Base-by-base conservation (phyloP, 2,888 invertebrate genomes). In the Drosophila pullipes region DNA sequence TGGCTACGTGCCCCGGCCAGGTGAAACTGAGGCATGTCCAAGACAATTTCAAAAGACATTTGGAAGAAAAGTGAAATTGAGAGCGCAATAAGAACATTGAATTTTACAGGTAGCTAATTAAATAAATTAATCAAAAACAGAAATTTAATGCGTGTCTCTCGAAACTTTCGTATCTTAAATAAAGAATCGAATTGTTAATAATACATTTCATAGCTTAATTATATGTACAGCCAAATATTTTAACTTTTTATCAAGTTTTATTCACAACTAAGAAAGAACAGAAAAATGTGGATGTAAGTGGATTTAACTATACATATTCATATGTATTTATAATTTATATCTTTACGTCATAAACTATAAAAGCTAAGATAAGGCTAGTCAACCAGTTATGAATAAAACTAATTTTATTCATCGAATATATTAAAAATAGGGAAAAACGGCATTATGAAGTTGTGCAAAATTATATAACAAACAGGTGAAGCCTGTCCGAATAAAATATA, bases 1-100 rank as follows among this genome's bases (percentile, higher is more conserved):
- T 81, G 53, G 54, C 52, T 80, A 82, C 85, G 84, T 78, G 87
- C 65, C 54, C 65, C 11, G 22, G 49, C 63, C 79, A 78, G 63
- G 88, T 87, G 83, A 84, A 84, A 87, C 81, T 69, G 76, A 66
- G 69, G 78, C 81, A 70, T 70, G 72, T 81, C 75, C 67, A 78
- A 69, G 18, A 49, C 67, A 47, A 55, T 66, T 72, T 73, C 60
- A 63, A 59, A 59, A 73, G 53, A 44, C 52, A 47, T 61, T 59
- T n/a, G 41, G 33, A 37, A 63, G 62, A 73, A 65, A 78, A 76
- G 74, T 82, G 82, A 85, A 85, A 76, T 71, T 78, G 68, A 74
- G 62, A 73, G 74, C 57, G 33, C 2, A 28, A n/a, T 6, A 35
- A 49, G 69, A 65, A 72, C 72, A 50, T 41, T 68, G 13, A 18